Percentiles rank a stretch among this genome's conserved stretches.
phyloP scores from a whole-genome alignment of 2,888 invertebrate species.

The Orchesella flavescens region DNA sequence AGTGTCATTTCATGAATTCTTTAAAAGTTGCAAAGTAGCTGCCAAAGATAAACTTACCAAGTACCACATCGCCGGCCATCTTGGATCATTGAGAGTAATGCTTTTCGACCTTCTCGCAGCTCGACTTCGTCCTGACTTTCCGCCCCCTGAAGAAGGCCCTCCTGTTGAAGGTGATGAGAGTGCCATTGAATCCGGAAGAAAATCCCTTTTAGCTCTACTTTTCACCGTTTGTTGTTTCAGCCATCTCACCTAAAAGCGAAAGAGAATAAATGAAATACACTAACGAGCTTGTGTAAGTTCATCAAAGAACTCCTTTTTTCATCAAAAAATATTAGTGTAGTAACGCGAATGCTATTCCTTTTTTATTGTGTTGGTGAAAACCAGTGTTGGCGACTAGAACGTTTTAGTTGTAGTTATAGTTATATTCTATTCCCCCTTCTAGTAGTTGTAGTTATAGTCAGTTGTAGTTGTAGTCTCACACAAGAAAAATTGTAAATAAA shows the following conservation, averaged over 20 bases:
- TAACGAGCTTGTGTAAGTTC: too few relatives aligned
- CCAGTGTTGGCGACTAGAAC: too few relatives aligned
- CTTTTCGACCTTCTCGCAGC: conserved; percentile 53
- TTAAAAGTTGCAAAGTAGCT: too few relatives aligned
- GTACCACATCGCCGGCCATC: conserved; percentile 94
- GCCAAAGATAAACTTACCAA: conserved; percentile 80
- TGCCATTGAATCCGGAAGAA: conserved; percentile 41
- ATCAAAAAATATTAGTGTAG: too few relatives aligned
- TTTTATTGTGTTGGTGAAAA: too few relatives aligned
- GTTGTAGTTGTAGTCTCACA: too few relatives aligned
- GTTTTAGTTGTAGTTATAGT: too few relatives aligned
- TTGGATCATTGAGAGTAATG: conserved; percentile 83
- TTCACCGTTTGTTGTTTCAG: conserved; percentile 80
- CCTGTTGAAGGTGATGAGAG: conserved; percentile 14
- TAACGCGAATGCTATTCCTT: too few relatives aligned
- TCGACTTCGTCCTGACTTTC: conserved; percentile 61
- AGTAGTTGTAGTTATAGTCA: too few relatives aligned
- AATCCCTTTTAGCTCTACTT: conserved; percentile 79
- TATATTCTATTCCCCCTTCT: too few relatives aligned
- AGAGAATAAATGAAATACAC: background rate
- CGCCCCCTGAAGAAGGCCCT: background rate
- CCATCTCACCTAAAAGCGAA: conserved; percentile 78
- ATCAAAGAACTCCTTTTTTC: too few relatives aligned
- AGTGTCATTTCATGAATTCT: background rate
- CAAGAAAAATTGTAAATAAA: too few relatives aligned